Evolutionary conservation across 2,888 invertebrate species (phyloP).

Genomic region (Liposcelis brunnea): DNA sequence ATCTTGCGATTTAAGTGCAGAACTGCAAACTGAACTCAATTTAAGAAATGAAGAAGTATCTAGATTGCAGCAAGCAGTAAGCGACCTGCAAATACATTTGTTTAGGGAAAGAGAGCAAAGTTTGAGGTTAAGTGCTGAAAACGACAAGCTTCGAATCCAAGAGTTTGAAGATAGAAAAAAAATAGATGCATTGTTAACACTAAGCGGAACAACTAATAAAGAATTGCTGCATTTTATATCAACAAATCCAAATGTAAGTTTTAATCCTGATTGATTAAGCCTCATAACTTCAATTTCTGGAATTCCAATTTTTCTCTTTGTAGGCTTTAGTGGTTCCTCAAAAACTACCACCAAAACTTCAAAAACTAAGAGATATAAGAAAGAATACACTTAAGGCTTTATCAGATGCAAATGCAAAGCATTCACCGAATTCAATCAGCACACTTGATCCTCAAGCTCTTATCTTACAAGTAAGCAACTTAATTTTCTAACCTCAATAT

Average conservation of each 20-base stretch:
- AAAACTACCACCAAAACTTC: slow-evolving; percentile 9
- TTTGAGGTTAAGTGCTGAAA: slow-evolving; percentile 26
- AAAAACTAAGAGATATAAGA: slow-evolving; percentile 4
- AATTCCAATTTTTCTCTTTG: no score
- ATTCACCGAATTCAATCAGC: neutral
- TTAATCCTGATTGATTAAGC: no score
- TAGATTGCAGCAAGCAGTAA: slow-evolving; percentile 27
- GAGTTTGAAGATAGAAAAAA: slow-evolving; percentile 26
- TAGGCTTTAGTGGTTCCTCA: slow-evolving; percentile 6
- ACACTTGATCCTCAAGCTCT: neutral
- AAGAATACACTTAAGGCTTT: neutral
- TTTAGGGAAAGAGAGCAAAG: slow-evolving; percentile 29
- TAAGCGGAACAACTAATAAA: slow-evolving; percentile 24
- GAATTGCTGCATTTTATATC: slow-evolving; percentile 25
- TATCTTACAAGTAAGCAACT: neutral
- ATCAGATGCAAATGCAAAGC: neutral
- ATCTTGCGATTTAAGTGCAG: slow-evolving; percentile 19
- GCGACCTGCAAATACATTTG: slow-evolving; percentile 28
- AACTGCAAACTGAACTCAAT: slow-evolving; percentile 25
- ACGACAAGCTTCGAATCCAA: slow-evolving; percentile 26
- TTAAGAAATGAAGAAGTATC: slow-evolving; percentile 26
- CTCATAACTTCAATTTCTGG: no score
- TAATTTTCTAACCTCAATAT: no score
- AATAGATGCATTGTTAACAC: slow-evolving; percentile 24
- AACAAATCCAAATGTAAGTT: slow-evolving; percentile 15